Conservation (phyloP, 2,888 invertebrate species). For the Macroteleia sp. region DNA sequence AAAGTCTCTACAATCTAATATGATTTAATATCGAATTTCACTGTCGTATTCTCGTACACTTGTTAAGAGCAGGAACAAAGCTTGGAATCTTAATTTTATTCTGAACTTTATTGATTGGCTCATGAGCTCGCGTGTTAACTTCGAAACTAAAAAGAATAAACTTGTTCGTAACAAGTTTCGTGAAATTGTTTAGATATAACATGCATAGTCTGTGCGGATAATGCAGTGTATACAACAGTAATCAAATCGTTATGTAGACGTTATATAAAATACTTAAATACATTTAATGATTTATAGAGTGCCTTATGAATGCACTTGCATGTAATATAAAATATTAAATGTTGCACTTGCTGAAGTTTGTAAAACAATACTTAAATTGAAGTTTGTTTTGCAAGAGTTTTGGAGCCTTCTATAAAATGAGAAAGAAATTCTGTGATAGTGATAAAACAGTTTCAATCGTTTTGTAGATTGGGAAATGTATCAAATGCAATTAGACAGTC, state of each 20-base stretch:
- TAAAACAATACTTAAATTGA: too few relatives aligned
- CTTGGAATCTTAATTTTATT: constrained; percentile 21
- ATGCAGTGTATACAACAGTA: background rate
- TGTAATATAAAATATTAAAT: too few relatives aligned
- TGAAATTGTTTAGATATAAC: constrained; percentile 22
- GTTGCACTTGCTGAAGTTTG: too few relatives aligned
- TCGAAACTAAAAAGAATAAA: constrained; percentile 1
- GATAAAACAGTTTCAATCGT: too few relatives aligned
- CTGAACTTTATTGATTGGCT: constrained; percentile 22
- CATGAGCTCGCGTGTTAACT: background rate
- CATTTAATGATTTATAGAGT: constrained; percentile 16
- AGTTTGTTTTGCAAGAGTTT: too few relatives aligned
- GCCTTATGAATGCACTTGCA: too few relatives aligned
- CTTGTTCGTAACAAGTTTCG: constrained; percentile 4
- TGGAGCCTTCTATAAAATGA: too few relatives aligned
- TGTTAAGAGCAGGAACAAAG: constrained; percentile 29
- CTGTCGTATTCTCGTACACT: constrained; percentile 4
- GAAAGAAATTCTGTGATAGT: too few relatives aligned
- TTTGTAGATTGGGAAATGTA: too few relatives aligned
- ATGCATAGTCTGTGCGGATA: constrained; percentile 1
- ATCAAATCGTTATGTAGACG: constrained; percentile 28
- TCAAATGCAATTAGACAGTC: too few relatives aligned
- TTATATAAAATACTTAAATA: constrained; percentile 23
- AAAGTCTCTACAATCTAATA: constrained; percentile 27
- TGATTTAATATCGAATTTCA: constrained; percentile 42